Evolutionary conservation across 2,113 vertebrate species (phyloP), one percentile per base, ranked within the genome.

Genomic region (Epinephelus cyanopodus): DNA sequence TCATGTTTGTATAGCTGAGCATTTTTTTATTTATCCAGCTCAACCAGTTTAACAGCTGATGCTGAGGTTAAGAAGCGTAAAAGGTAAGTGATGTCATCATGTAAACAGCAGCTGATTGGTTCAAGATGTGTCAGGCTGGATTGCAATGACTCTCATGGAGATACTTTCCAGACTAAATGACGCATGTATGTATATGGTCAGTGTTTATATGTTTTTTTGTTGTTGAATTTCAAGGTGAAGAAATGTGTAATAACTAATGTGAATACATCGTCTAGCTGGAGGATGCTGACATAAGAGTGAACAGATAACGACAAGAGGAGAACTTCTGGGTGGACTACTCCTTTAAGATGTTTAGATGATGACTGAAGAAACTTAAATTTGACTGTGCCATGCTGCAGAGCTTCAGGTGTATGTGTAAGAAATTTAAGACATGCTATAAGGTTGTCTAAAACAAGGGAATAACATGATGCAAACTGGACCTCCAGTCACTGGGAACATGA

Each of bases 351-450:
- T 39, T 1, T 54, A 33, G 5, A 11, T 76, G 25, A 50, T 18
- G 37, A 45, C 42, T 45, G 67, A 62, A 61, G 37, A 77, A 23
- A 52, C 60, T 10, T n/a, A 27, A 17, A 63, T 27, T 57, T 63
- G 63, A 39, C 14, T 64, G 53, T n/a, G 2, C 39, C 37, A n/a
- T 29, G 27, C 42, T 64, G 56, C 23, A 83, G 63, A 39, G 37
- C 56, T 48, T 45, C 42, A 39, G 37, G 25, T 19, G 50, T 19
- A 18, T 17, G 50, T 52, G 48, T 73, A 42, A 68, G 74, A 66
- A 25, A 27, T 39, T 39, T 52, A 83, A 71, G 69, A 66, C 73
- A 77, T 72, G 76, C 79, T 79, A 69, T 70, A 21, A 75, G 54
- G 37, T 37, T 7, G 10, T 42, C 39, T 42, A 42, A 42, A 42